phyloP scores from a whole-genome alignment of 2,888 invertebrate genomes.

The Rhingia rostrata region DNA sequence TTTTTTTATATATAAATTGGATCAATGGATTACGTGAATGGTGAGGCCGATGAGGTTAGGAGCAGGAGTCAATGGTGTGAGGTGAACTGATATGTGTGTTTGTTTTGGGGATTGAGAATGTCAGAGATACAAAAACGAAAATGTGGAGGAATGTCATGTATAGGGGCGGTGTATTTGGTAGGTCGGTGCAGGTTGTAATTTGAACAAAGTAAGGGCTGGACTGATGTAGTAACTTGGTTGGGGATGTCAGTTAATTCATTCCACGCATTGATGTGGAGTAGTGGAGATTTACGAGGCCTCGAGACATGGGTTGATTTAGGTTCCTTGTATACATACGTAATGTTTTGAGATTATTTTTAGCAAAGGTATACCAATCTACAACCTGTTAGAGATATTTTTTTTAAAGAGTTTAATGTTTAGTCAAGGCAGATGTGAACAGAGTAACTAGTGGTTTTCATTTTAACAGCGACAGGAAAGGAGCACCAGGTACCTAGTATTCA shows the following conservation, averaged over 20 bases:
- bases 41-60: conserved; percentile 12
- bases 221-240: conserved; percentile 24
- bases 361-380: too few relatives aligned
- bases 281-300: not conserved
- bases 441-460: too few relatives aligned
- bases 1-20: conserved; percentile 62
- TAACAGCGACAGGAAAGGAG: too few relatives aligned
- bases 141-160: conserved; percentile 24
- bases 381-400: too few relatives aligned
- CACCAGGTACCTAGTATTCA: too few relatives aligned
- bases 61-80: not conserved
- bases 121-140: conserved; percentile 20
- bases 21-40: conserved; percentile 69
- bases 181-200: conserved; percentile 12
- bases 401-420: too few relatives aligned
- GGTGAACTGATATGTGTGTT: conserved; percentile 47
- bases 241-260: conserved; percentile 29
- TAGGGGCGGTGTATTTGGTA: conserved; percentile 6
- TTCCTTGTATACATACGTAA: not conserved
- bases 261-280: not conserved
- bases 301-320: not conserved
- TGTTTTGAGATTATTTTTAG: too few relatives aligned
- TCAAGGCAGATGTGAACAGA: too few relatives aligned
- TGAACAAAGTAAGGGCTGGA: conserved; percentile 18
- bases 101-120: not conserved